Conservation (phyloP, 2,113 vertebrate species). For the Microtus oregoni region DNA sequence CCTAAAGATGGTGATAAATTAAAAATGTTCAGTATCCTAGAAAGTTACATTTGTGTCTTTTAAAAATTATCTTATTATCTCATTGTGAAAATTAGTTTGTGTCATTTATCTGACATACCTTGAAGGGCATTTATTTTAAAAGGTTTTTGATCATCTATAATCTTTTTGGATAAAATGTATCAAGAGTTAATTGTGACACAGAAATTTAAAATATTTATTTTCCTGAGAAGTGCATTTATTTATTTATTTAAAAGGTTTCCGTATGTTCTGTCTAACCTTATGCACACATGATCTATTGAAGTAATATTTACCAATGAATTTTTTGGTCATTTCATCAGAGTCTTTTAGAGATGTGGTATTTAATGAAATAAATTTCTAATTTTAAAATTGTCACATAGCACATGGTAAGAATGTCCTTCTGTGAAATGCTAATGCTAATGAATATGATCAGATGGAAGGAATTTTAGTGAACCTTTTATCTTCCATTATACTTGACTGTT, state of each 20-base stretch:
- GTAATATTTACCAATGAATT: slow-evolving; percentile 70
- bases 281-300: slow-evolving; percentile 55
- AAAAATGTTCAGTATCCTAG: neutral
- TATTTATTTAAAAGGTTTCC: slow-evolving; percentile 41
- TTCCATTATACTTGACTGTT: slow-evolving; percentile 85
- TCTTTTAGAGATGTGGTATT: slow-evolving; percentile 56
- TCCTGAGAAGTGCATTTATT: neutral
- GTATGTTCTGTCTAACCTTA: slow-evolving; percentile 11
- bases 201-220: neutral
- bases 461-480: slow-evolving; percentile 86
- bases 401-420: slow-evolving; percentile 76
- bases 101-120: slow-evolving; percentile 27
- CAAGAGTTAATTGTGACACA: neutral
- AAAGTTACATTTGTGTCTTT: slow-evolving; percentile 46
- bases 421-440: slow-evolving; percentile 83
- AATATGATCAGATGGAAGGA: slow-evolving; percentile 84
- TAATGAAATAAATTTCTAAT: slow-evolving; percentile 79
- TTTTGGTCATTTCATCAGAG: slow-evolving; percentile 69
- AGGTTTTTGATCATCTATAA: neutral
- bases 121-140: slow-evolving; percentile 35
- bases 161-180: slow-evolving; percentile 31
- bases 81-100: slow-evolving; percentile 16
- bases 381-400: slow-evolving; percentile 82
- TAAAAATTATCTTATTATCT: slow-evolving; percentile 60
- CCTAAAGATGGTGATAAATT: slow-evolving; percentile 23